Conservation (phyloP, 2,888 invertebrate species). For the Spodoptera picta region DNA sequence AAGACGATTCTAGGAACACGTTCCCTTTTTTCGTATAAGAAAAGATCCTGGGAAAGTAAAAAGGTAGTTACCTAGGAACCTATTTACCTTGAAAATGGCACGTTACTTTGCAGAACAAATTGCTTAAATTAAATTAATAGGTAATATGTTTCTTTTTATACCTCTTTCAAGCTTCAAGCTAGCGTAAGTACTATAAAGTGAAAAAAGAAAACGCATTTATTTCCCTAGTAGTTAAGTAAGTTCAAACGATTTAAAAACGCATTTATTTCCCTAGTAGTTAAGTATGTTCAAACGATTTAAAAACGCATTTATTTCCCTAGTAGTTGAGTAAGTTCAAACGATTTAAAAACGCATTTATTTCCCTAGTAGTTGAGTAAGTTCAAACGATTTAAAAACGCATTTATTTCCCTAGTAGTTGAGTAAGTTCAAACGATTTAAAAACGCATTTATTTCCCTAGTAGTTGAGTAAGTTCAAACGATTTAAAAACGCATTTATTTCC, state of each 20-base stretch:
- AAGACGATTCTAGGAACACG: slow-evolving; percentile 22
- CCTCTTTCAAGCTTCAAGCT: not conserved
- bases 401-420: not conserved
- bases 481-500: not conserved
- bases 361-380: not conserved
- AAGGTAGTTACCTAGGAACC: not conserved
- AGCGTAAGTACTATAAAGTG: not conserved
- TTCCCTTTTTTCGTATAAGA: slow-evolving; percentile 6
- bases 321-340: no score
- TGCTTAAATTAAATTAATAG: slow-evolving; percentile 3
- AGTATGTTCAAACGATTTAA: no score
- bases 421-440: no score
- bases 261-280: not conserved
- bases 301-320: not conserved
- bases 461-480: no score
- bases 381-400: not conserved
- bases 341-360: not conserved
- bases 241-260: not conserved
- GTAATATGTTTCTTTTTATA: slow-evolving; percentile 7
- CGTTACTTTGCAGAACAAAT: slow-evolving; percentile 11
- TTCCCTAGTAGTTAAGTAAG: not conserved
- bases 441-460: not conserved
- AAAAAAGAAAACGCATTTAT: not conserved
- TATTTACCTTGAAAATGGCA: slow-evolving; percentile 8
- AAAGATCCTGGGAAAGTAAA: slow-evolving; percentile 15